Conservation (phyloP, 2,888 invertebrate genomes). For the Ichneumoninae sp. region DNA sequence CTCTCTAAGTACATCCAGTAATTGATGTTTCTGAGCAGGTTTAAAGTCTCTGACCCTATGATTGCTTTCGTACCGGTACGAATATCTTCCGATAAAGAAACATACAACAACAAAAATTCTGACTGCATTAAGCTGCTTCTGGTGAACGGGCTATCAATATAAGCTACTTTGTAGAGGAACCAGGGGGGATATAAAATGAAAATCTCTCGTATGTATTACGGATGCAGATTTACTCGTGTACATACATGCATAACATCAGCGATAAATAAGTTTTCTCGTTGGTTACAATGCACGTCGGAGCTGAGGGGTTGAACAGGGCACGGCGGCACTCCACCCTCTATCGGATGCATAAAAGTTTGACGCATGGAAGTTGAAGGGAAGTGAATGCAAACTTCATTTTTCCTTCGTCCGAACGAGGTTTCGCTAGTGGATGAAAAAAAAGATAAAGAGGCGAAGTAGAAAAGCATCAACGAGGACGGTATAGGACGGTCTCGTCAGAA, state of each 20-base stretch:
- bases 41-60: background rate
- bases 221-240: slow-evolving; percentile 35
- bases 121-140: background rate
- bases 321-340: background rate
- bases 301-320: background rate
- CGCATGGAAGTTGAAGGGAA: background rate
- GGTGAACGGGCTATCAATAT: background rate
- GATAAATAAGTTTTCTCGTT: slow-evolving; percentile 31
- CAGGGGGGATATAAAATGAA: background rate
- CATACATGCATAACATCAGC: slow-evolving; percentile 13
- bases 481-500: slow-evolving; percentile 11
- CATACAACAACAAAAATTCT: background rate
- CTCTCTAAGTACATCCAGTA: background rate
- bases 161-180: background rate
- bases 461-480: slow-evolving; percentile 6
- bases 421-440: background rate
- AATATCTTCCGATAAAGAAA: background rate
- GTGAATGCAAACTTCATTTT: slow-evolving; percentile 25
- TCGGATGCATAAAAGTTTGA: slow-evolving; percentile 33
- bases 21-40: background rate
- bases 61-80: background rate
- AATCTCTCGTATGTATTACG: background rate
- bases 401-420: slow-evolving; percentile 17
- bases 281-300: background rate
- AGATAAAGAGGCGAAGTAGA: background rate